Base-by-base conservation (phyloP, 2,888 invertebrate genomes). In the Tubulanus polymorphus region DNA sequence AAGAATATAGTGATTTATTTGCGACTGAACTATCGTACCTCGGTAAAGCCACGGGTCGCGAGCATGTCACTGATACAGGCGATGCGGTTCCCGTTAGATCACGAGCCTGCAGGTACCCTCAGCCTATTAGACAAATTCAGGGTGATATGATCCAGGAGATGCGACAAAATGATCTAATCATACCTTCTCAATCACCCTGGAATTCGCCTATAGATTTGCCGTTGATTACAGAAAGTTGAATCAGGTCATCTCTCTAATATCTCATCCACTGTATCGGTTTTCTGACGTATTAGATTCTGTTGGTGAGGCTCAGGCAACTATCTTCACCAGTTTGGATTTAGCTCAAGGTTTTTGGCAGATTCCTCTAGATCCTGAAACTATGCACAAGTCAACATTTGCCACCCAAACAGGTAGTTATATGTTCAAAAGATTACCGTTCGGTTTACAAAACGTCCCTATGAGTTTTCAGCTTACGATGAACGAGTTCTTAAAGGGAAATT, bases 341-440 rank as follows among this genome's bases (percentile, higher is more conserved):
- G 53, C 51, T 3, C 48, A 29, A 18, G 57, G 50, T 10, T 62
- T 54, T 30, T 64, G 54, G 54, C 59, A 60, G 29, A 37, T 64
- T 6, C 54, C 52, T 2, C 35, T 64, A 37, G 57, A 59, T 12
- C 35, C 18, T 0, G 48, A 48, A 18, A 56, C 60, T 15, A 56
- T 58, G 27, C 45, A 56, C 18, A 59, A 56, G 46, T 61, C 63
- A 15, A 60, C 60, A 15, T 63, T 63, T 32, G 54, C 60, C 1
- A 55, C 56, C 1, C 62, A 62, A 23, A 37, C 60, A 48, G 61
- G 61, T 10, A 49, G 50, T 2, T 65, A 53, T 18, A 47, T 47
- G 25, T 66, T 59, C 30, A 63, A 58, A 25, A 26, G 53, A 6
- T 48, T 64, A 50, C 61, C 63, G 0, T 66, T 64, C 54, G 64